Evolutionary conservation across 2,888 invertebrate genomes (phyloP).

Genomic region (Microplitis deprimator): DNA sequence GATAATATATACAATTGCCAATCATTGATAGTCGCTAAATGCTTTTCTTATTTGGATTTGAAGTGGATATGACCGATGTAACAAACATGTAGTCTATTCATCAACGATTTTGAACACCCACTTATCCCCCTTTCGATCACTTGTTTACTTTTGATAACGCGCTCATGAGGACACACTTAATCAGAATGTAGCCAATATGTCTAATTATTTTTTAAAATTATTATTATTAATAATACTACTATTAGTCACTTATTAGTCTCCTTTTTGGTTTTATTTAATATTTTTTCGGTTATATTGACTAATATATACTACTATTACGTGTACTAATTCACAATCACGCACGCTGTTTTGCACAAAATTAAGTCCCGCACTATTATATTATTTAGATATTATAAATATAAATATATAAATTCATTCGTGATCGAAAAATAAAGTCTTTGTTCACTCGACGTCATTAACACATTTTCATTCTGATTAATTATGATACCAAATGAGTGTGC

Average conservation of each 20-base stretch:
- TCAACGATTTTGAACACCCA: constrained; percentile 27
- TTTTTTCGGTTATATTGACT: constrained; percentile 26
- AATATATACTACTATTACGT: constrained; percentile 31
- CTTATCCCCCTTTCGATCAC: constrained; percentile 5
- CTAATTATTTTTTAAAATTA: constrained; percentile 22
- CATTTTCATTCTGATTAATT: constrained; percentile 32
- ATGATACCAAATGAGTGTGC: constrained; percentile 31
- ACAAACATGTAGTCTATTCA: constrained; percentile 44
- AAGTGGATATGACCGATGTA: constrained; percentile 58
- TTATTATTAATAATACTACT: constrained; percentile 28
- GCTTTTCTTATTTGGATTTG: constrained; percentile 59
- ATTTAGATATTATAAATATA: constrained; percentile 3
- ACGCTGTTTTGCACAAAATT: constrained; percentile 49
- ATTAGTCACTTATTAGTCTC: constrained; percentile 22
- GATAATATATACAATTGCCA: constrained; percentile 11
- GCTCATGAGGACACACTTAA: constrained; percentile 44
- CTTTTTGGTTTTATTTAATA: constrained; percentile 18
- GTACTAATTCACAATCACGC: constrained; percentile 49
- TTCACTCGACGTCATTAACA: background rate
- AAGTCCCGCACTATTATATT: constrained; percentile 29
- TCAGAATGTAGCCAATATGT: constrained; percentile 39
- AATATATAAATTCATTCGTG: background rate
- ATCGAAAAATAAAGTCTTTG: background rate
- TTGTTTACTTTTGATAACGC: constrained; percentile 32
- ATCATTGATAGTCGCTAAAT: constrained; percentile 54